A percentile compares a stretch with the other conserved stretches of the same genome.
phyloP scores from a whole-genome alignment of 2,797 vertebrate species.

The Fratercula arctica region DNA sequence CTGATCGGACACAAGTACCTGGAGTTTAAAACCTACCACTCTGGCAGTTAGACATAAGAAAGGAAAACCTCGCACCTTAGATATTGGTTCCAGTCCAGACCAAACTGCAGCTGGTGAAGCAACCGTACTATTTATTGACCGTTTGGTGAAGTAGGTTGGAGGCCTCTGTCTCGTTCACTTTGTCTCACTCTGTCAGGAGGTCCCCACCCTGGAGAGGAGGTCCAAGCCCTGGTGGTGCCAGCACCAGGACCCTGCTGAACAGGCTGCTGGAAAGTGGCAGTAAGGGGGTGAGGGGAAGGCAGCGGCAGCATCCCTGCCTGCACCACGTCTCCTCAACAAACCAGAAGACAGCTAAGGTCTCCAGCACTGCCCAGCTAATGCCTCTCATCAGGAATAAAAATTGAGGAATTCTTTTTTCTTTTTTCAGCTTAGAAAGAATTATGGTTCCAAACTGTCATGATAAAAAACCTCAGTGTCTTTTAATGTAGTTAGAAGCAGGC shows the following conservation, averaged over 20 bases:
- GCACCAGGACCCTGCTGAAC: not conserved
- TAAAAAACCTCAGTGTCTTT: constrained; percentile 4
- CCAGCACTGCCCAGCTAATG: not conserved
- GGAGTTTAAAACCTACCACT: not conserved
- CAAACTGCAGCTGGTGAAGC: not conserved
- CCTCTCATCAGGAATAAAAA: not conserved
- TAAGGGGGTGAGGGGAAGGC: not conserved
- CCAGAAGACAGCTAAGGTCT: not conserved
- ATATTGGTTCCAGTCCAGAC: not conserved
- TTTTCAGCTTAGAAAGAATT: not conserved
- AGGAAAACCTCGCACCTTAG: not conserved
- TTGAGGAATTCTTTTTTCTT: not conserved
- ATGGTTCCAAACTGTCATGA: not conserved
- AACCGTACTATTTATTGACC: not conserved
- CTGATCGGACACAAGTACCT: not conserved
- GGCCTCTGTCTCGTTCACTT: not conserved
- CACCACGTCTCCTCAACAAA: not conserved
- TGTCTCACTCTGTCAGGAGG: not conserved
- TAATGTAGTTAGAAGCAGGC: not conserved
- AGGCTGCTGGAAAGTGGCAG: not conserved
- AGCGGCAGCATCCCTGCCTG: not conserved
- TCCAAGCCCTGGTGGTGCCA: not conserved
- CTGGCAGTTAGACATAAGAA: not conserved
- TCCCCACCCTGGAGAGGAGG: not conserved
- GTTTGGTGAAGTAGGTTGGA: not conserved